Conservation (phyloP, 2,113 vertebrate species). For the Forbesichthys papilliferus region DNA sequence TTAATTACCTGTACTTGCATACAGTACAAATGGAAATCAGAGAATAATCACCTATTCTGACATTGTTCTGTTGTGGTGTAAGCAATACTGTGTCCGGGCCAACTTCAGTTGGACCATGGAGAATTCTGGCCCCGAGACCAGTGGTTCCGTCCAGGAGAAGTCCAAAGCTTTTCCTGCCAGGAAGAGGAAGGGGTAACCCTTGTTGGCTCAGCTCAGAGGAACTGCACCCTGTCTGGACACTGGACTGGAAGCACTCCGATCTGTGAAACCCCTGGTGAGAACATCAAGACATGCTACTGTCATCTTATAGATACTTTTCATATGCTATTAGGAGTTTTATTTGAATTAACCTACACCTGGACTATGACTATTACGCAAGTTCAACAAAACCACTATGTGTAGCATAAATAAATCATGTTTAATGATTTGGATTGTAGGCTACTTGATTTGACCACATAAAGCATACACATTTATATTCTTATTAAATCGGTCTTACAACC, state of each 20-base stretch:
- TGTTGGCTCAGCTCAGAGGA: slow-evolving; percentile 74
- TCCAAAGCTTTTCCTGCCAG: slow-evolving; percentile 82
- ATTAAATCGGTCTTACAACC: not conserved
- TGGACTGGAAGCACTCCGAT: slow-evolving; percentile 82
- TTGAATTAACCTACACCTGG: too few relatives aligned
- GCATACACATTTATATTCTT: not conserved
- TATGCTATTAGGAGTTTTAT: too few relatives aligned
- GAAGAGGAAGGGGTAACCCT: slow-evolving; percentile 77
- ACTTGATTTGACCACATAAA: not conserved
- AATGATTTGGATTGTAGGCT: not conserved
- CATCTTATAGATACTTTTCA: too few relatives aligned
- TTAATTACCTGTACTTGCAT: too few relatives aligned
- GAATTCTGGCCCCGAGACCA: slow-evolving; percentile 71
- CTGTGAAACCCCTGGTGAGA: slow-evolving; percentile 80
- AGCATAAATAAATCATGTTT: not conserved
- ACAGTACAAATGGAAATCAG: too few relatives aligned
- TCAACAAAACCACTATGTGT: too few relatives aligned
- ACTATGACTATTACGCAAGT: too few relatives aligned
- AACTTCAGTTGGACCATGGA: slow-evolving; percentile 79
- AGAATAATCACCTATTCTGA: too few relatives aligned
- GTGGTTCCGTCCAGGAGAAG: slow-evolving; percentile 59
- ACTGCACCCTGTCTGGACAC: slow-evolving; percentile 76
- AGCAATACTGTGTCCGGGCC: slow-evolving; percentile 81
- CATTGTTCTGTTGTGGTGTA: not conserved
- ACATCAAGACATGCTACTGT: not conserved